phyloP scores from a whole-genome alignment of 2,113 vertebrate species.

The Piprites chloris region DNA sequence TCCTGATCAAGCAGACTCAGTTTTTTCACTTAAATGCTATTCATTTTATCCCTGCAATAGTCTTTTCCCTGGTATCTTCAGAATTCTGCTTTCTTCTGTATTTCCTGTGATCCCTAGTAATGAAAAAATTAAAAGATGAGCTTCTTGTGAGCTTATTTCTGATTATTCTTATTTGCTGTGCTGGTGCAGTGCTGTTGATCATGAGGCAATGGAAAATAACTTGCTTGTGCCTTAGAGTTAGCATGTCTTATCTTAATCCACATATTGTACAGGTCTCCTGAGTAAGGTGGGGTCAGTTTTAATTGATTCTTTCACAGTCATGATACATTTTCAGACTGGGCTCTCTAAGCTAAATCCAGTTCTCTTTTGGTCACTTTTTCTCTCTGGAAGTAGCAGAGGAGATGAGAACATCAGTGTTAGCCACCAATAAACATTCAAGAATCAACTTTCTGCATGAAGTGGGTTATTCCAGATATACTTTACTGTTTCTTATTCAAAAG shows the following conservation, averaged over 20 bases:
- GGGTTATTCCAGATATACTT: background rate
- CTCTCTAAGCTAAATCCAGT: background rate
- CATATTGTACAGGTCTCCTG: background rate
- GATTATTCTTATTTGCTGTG: constrained; percentile 17
- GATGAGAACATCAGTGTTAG: background rate
- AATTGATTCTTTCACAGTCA: background rate
- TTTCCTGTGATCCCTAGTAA: constrained; percentile 37
- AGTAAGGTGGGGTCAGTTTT: background rate
- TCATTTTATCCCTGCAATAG: constrained; percentile 27
- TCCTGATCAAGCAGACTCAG: background rate
- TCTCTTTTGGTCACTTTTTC: background rate
- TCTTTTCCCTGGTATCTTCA: background rate
- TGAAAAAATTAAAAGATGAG: constrained; percentile 45
- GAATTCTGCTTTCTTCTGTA: constrained; percentile 28
- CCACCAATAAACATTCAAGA: background rate
- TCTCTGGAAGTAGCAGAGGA: background rate
- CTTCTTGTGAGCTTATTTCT: constrained; percentile 18
- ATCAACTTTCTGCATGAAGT: background rate
- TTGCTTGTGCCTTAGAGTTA: background rate
- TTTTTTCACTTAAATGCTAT: constrained; percentile 43
- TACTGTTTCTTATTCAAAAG: background rate
- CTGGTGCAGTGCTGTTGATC: background rate
- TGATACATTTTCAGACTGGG: background rate
- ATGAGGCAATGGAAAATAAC: background rate
- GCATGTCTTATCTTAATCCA: background rate